phyloP scores from a whole-genome alignment of 1,140 invertebrate genomes.

The Ceratina australensis region DNA sequence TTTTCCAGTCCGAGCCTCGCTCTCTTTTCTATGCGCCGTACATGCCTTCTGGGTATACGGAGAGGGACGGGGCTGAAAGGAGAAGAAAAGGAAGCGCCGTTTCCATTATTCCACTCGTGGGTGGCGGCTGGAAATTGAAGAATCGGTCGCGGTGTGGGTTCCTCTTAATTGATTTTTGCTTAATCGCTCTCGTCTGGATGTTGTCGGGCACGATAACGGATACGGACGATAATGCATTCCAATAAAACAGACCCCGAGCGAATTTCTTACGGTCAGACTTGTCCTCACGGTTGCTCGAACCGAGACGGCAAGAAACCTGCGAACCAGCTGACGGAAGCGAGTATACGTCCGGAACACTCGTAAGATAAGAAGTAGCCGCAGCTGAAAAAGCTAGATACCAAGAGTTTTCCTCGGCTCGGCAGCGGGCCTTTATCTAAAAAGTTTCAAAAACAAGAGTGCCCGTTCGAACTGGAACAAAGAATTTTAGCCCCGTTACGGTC shows the following conservation, averaged over 20 bases:
- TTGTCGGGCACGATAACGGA: too few relatives aligned
- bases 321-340: too few relatives aligned
- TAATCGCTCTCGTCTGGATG: neutral
- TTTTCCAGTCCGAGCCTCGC: neutral
- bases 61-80: neutral
- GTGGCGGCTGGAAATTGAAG: neutral
- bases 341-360: neutral
- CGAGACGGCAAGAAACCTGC: too few relatives aligned
- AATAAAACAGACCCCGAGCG: neutral
- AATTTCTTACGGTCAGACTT: too few relatives aligned
- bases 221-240: neutral
- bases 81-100: neutral
- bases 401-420: neutral
- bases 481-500: neutral
- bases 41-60: neutral
- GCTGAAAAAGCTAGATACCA: neutral
- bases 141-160: neutral
- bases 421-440: slow-evolving; percentile 14
- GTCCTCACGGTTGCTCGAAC: too few relatives aligned
- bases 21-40: slow-evolving; percentile 1
- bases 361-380: too few relatives aligned
- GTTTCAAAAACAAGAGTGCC: neutral
- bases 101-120: neutral
- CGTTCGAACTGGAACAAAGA: slow-evolving; percentile 17
- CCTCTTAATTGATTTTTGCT: slow-evolving; percentile 2